Conservation (phyloP, 2,888 invertebrate genomes). For the Drosophila falleni region DNA sequence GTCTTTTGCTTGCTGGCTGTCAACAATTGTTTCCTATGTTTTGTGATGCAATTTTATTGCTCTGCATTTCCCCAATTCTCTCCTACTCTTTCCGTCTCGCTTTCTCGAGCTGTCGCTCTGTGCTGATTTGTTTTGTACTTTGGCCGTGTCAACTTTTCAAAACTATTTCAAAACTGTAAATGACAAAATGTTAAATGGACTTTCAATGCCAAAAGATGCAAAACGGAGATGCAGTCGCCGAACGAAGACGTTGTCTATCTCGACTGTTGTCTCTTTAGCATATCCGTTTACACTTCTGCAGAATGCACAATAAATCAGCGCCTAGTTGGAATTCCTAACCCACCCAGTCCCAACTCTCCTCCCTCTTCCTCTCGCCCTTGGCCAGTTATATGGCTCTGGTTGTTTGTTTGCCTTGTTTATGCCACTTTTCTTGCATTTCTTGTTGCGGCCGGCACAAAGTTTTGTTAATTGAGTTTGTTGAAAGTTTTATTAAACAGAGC, state of each 20-base stretch:
- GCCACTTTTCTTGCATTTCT: slow-evolving; percentile 81
- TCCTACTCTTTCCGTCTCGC: neutral
- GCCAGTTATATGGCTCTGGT: slow-evolving; percentile 44
- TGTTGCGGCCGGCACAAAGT: slow-evolving; percentile 76
- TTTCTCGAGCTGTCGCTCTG: slow-evolving; percentile 20
- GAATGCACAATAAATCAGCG: slow-evolving; percentile 77
- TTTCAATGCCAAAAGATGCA: slow-evolving; percentile 75
- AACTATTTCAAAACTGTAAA: slow-evolving; percentile 84
- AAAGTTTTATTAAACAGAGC: slow-evolving; percentile 79
- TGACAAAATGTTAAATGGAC: slow-evolving; percentile 84
- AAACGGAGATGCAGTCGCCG: slow-evolving; percentile 14
- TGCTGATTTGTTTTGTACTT: slow-evolving; percentile 63
- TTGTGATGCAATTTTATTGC: slow-evolving; percentile 68
- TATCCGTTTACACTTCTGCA: slow-evolving; percentile 77
- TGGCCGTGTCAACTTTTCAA: slow-evolving; percentile 79
- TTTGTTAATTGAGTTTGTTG: slow-evolving; percentile 81
- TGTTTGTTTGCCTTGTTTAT: slow-evolving; percentile 81
- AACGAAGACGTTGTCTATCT: slow-evolving; percentile 9
- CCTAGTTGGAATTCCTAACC: slow-evolving; percentile 64
- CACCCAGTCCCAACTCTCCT: neutral
- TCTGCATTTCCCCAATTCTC: slow-evolving; percentile 25
- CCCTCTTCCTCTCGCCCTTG: neutral
- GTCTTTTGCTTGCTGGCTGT: slow-evolving; percentile 45
- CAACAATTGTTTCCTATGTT: slow-evolving; percentile 74
- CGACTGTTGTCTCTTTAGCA: slow-evolving; percentile 53